Percentiles rank a stretch among this genome's conserved stretches.
Evolutionary conservation across 2,888 invertebrate genomes (phyloP).

Genomic region (Cancer borealis): DNA sequence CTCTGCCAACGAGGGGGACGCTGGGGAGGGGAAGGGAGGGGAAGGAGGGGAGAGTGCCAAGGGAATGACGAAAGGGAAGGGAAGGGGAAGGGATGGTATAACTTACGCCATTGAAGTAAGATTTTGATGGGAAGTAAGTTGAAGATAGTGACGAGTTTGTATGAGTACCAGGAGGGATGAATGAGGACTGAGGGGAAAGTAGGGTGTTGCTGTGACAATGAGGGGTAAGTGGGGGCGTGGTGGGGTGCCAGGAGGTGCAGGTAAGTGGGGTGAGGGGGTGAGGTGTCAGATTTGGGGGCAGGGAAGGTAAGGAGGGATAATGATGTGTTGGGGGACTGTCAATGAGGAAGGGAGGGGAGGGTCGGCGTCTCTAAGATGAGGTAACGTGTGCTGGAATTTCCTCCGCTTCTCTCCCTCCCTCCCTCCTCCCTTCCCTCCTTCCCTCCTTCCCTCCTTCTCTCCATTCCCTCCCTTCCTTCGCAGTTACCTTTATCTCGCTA

Average conservation of each 20-base stretch:
- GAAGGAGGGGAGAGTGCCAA: background rate
- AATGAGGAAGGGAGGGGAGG: background rate
- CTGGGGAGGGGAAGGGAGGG: background rate
- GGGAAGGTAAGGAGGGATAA: background rate
- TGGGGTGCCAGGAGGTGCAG: background rate
- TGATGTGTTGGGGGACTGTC: background rate
- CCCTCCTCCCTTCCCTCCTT: background rate
- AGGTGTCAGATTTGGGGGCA: background rate
- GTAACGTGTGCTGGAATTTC: slow-evolving; percentile 37
- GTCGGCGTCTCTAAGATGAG: background rate
- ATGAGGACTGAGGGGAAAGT: background rate
- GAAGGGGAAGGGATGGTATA: background rate
- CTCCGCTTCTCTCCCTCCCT: background rate
- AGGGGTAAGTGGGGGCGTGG: background rate
- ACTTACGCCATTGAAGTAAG: background rate
- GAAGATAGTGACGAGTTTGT: background rate
- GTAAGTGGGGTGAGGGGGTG: background rate
- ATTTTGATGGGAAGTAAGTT: background rate
- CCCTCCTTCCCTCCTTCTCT: background rate
- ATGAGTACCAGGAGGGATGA: background rate
- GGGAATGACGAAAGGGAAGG: background rate
- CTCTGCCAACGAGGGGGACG: background rate
- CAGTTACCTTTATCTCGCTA: background rate
- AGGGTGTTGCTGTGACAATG: background rate
- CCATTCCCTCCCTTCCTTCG: background rate